Evolutionary conservation across 2,113 vertebrate genomes (phyloP).

Genomic region (Malurus alboscapulatus): DNA sequence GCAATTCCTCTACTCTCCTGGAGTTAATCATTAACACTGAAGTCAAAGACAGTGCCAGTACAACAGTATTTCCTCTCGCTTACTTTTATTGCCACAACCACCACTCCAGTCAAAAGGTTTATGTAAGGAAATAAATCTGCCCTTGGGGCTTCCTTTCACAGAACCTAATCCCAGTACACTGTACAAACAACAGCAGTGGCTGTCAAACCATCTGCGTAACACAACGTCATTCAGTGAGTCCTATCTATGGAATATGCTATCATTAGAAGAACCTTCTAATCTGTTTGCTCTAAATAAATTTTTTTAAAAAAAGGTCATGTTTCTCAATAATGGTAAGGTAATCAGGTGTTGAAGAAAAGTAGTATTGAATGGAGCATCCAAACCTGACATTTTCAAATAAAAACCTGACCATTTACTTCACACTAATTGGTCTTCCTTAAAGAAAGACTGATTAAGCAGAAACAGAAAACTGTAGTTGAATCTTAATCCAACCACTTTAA

Average conservation of each 20-base stretch:
- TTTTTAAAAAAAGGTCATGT: background rate
- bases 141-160: background rate
- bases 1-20: background rate
- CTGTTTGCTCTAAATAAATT: background rate
- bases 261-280: background rate
- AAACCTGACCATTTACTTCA: background rate
- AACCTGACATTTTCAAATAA: background rate
- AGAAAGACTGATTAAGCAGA: background rate
- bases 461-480: background rate
- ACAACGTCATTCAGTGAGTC: background rate
- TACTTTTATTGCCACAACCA: background rate
- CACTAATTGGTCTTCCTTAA: background rate
- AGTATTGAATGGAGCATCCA: background rate
- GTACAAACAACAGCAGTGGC: background rate
- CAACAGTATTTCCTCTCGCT: background rate
- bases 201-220: background rate
- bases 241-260: background rate
- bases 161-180: background rate
- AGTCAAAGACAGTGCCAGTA: background rate
- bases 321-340: background rate
- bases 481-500: background rate
- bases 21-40: background rate
- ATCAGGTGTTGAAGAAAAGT: background rate
- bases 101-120: background rate
- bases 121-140: background rate